Evolutionary conservation across 37 sponge, comb jelly and placozoan genomes (phyloP).

Genomic region (Haliclona indistincta): DNA sequence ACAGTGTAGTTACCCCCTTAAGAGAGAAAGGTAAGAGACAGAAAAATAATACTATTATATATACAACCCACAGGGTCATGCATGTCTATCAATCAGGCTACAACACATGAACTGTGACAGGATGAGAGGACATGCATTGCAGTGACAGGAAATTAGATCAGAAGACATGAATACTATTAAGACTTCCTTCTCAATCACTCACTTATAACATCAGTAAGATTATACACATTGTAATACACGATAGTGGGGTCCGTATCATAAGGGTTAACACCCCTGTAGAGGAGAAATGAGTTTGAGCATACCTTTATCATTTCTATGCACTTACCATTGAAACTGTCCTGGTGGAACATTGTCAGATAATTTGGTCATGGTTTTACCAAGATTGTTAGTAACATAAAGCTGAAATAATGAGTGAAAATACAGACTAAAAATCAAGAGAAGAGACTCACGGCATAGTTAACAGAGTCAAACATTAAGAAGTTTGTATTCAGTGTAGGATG

Average conservation of each 20-base stretch:
- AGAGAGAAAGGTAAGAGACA: too few relatives aligned
- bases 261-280: conserved; percentile 47
- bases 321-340: conserved; percentile 42
- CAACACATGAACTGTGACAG: too few relatives aligned
- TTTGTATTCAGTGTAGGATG: conserved; percentile 27
- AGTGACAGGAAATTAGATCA: too few relatives aligned
- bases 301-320: neutral
- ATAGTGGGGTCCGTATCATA: neutral
- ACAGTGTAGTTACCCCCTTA: conserved; percentile 38
- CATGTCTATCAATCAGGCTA: too few relatives aligned
- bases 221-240: conserved; percentile 45
- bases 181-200: too few relatives aligned
- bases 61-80: too few relatives aligned
- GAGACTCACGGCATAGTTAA: conserved; percentile 8
- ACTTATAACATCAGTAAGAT: conserved; percentile 10
- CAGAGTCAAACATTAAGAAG: conserved; percentile 30
- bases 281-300: neutral
- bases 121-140: too few relatives aligned
- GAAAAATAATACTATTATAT: too few relatives aligned
- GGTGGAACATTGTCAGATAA: conserved; percentile 36
- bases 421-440: neutral
- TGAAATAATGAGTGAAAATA: conserved; percentile 5
- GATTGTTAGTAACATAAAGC: conserved; percentile 49
- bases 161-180: too few relatives aligned
- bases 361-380: conserved; percentile 21